A percentile compares a stretch with the other conserved stretches of the same genome.
Conservation (phyloP, 2,113 vertebrate species). For the Thomomys bottae region DNA sequence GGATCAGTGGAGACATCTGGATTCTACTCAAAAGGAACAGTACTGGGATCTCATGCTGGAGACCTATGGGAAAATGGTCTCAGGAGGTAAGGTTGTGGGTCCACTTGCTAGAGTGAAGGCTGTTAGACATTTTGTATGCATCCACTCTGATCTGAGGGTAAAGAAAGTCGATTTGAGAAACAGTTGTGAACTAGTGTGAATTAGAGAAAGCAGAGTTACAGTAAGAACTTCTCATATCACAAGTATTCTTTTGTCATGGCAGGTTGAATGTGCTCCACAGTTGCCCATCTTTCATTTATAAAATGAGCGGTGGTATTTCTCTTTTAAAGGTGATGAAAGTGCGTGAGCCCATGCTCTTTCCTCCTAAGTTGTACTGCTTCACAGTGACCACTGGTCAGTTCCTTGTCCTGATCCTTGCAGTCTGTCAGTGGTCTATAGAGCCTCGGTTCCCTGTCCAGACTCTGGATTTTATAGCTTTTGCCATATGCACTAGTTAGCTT, state of each 20-base stretch:
- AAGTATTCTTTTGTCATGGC: not conserved
- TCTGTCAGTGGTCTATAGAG: not conserved
- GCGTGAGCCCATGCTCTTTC: not conserved
- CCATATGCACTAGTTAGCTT: not conserved
- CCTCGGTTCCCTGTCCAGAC: not conserved
- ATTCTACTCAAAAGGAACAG: slow-evolving; percentile 73
- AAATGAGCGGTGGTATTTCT: not conserved
- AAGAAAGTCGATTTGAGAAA: not conserved
- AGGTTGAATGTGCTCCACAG: not conserved
- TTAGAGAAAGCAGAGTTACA: not conserved
- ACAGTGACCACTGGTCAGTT: too few species aligned
- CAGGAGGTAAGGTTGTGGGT: slow-evolving; percentile 51
- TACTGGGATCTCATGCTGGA: slow-evolving; percentile 81
- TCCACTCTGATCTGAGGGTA: not conserved
- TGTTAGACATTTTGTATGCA: not conserved
- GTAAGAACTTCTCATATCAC: not conserved
- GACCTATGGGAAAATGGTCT: slow-evolving; percentile 79
- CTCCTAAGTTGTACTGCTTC: not conserved
- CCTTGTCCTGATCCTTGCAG: not conserved
- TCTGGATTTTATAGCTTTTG: slow-evolving; percentile 1
- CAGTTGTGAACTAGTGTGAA: not conserved
- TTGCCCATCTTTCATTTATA: not conserved
- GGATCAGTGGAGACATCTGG: slow-evolving; percentile 74
- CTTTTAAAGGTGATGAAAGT: not conserved
- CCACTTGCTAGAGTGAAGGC: too few species aligned